These are phyloP conservation scores for Scaptomyza cyrtandrae DNA, from an alignment of 2,888 invertebrate species.

Conservation along the genomic window DNA sequence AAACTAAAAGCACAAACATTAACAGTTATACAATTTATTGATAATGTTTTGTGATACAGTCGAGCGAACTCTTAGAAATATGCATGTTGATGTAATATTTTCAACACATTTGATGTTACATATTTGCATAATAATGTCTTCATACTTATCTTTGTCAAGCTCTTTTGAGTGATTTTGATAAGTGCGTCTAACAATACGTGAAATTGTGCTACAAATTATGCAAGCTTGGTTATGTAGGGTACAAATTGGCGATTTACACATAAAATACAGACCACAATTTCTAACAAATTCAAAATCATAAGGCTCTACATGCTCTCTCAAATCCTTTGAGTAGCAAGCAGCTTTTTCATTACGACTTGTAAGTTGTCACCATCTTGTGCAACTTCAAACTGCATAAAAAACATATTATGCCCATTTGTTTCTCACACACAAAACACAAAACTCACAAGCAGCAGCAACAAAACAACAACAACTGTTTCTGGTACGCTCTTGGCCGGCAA, in stretches of 20 bases:
- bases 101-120: too few relatives aligned
- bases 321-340: neutral
- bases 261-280: too few relatives aligned
- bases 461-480: constrained; percentile 21
- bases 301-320: neutral
- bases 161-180: too few relatives aligned
- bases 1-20: neutral
- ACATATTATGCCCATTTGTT: constrained; percentile 75
- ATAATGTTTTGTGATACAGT: neutral
- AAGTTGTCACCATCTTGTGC: constrained; percentile 32
- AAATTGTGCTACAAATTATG: neutral
- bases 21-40: neutral
- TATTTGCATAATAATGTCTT: too few relatives aligned
- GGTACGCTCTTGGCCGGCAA: constrained; percentile 41
- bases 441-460: constrained; percentile 20
- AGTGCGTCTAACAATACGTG: neutral
- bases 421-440: constrained; percentile 11
- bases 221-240: neutral
- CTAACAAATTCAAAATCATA: neutral
- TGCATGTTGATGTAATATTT: neutral
- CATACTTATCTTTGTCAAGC: too few relatives aligned
- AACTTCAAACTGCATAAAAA: constrained; percentile 61
- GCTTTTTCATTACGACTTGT: constrained; percentile 28
- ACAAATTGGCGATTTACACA: neutral
- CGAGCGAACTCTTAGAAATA: neutral